Evolutionary conservation across 2,113 vertebrate genomes (phyloP).

Genomic region (Rousettus leschenaultii): DNA sequence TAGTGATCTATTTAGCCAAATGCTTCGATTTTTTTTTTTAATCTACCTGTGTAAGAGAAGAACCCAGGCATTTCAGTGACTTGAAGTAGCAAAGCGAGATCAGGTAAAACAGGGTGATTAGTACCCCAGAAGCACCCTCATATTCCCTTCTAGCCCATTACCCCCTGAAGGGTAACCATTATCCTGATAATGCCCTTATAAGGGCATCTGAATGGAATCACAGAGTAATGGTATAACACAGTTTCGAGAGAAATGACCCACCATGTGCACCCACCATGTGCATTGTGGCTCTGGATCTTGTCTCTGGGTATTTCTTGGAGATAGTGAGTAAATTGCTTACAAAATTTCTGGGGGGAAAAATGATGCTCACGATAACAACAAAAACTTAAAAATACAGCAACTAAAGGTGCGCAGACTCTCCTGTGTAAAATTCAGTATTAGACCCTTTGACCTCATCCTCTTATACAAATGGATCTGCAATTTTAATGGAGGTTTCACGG

Average conservation of each 20-base stretch:
- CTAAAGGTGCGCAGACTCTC: not conserved
- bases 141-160: not conserved
- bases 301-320: not conserved
- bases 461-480: constrained; percentile 16
- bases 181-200: not conserved
- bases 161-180: not conserved
- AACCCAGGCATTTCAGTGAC: not conserved
- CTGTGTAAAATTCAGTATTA: not conserved
- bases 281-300: not conserved
- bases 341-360: not conserved
- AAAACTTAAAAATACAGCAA: not conserved
- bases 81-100: not conserved
- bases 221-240: not conserved
- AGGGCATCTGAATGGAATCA: not conserved
- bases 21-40: not conserved
- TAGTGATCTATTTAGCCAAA: not conserved
- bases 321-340: not conserved
- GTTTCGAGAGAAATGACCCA: not conserved
- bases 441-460: constrained; percentile 15
- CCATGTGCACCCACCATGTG: rapidly evolving
- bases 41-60: not conserved
- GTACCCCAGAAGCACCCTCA: not conserved
- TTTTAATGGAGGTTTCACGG: constrained; percentile 39
- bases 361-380: not conserved
- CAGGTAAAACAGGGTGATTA: not conserved